Base-by-base conservation (phyloP, 2,888 invertebrate genomes). In the Escarpia spicata region DNA sequence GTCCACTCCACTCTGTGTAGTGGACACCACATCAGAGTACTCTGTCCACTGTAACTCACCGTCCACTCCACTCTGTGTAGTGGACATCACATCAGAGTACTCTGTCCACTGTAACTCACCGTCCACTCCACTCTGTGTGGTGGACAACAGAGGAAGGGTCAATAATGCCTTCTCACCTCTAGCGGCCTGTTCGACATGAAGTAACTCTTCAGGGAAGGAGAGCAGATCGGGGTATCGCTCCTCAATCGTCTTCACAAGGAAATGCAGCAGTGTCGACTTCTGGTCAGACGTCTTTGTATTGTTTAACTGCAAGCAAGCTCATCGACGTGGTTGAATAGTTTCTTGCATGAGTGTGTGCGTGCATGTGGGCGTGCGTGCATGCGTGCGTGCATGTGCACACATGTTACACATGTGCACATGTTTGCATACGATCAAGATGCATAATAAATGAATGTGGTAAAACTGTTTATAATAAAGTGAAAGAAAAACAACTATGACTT, bases 211-310 rank as follows among this genome's bases (percentile, higher is more conserved):
- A 0, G 97, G 97, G 95, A 99, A 99, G 93, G 97, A 97, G 26
- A 98, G 96, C 44, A 98, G 97, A 92, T 99, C 99, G 0, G 98
- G 98, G 96, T 98, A 98, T 95, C 99, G 98, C 93, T 97, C 97
- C 96, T 99, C 99, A 93, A 99, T 97, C 0, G 98, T 98, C 94
- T 98, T 98, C 0, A 98, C 98, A 92, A 99, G 97, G 95, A 98
- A 99, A 96, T 99, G 99, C 91, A 99, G 97, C 43, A 99, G 97
- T 0, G 99, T 99, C 94, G 98, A 98, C 95, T 98, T 98, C 96
- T 99, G 99, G 95, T 99, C 98, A 90, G 98, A 97, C 95, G 99
- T 98, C 97, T 99, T 99, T 2, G 97, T 97, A 94, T 97, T 96
- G 44, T 95, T 95, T 92, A 97, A 95, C 97, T 97, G 94, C 4